These are phyloP conservation scores for Tribolium castaneum DNA, from an alignment of 1,140 invertebrate species.

Conservation along the genomic window DNA sequence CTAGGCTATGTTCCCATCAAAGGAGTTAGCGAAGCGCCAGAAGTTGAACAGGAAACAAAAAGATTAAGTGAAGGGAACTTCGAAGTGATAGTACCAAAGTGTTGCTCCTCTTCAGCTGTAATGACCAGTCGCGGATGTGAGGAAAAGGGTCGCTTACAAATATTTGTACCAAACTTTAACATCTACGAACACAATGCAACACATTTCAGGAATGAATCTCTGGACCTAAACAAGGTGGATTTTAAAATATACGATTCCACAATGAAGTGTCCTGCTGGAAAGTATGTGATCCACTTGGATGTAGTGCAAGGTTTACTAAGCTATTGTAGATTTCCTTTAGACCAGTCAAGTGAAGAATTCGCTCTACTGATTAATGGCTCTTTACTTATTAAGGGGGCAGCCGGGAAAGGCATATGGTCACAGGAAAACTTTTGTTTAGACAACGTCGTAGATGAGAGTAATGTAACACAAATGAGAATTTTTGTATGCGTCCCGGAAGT, in stretches of 20 bases:
- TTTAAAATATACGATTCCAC: conserved; percentile 36
- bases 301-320: neutral
- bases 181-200: conserved; percentile 47
- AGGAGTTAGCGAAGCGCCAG: neutral
- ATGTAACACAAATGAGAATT: neutral
- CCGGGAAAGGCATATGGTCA: conserved; percentile 32
- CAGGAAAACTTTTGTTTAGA: conserved; percentile 46
- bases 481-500: neutral
- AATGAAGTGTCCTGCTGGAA: conserved; percentile 2
- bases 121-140: neutral
- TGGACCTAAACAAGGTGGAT: conserved; percentile 7
- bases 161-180: conserved; percentile 18
- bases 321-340: conserved; percentile 31
- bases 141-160: neutral
- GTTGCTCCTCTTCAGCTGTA: conserved; percentile 12
- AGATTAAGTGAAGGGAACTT: neutral
- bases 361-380: conserved; percentile 48
- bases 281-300: conserved; percentile 26
- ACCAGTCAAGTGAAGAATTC: conserved; percentile 20
- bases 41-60: neutral
- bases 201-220: conserved; percentile 41
- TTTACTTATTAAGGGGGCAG: conserved; percentile 43
- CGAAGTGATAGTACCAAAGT: conserved; percentile 64
- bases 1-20: conserved; percentile 69
- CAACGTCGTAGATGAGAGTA: neutral